A percentile compares a stretch with the other conserved stretches of the same genome.
Evolutionary conservation across 2,888 invertebrate species (phyloP).

Genomic region (Cantharis rufa): DNA sequence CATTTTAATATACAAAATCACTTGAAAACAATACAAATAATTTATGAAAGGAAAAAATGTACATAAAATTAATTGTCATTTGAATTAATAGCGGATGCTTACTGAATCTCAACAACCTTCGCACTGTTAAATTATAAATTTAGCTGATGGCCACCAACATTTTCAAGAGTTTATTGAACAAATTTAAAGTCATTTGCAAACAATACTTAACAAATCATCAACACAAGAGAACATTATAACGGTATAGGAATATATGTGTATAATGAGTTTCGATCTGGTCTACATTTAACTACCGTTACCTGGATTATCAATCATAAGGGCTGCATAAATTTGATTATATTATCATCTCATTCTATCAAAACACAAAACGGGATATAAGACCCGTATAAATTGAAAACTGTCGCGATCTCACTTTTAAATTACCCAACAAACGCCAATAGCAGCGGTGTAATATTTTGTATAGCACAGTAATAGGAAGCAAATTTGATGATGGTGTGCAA

Average conservation of each 20-base stretch:
- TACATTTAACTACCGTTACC: slow-evolving; percentile 36
- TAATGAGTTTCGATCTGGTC: slow-evolving; percentile 31
- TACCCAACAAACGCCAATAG: background rate
- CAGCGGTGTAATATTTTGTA: background rate
- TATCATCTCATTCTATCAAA: slow-evolving; percentile 25
- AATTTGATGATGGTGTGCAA: background rate
- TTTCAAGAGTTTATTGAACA: slow-evolving; percentile 24
- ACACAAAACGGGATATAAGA: slow-evolving; percentile 26
- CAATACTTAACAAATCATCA: slow-evolving; percentile 35
- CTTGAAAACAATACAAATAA: background rate
- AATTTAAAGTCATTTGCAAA: slow-evolving; percentile 33
- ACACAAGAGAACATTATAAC: slow-evolving; percentile 30
- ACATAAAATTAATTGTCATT: background rate
- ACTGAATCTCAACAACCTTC: background rate
- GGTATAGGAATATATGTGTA: slow-evolving; percentile 26
- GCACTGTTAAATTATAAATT: slow-evolving; percentile 5
- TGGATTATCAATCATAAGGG: slow-evolving; percentile 31
- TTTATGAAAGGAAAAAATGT: background rate
- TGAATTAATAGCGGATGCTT: background rate
- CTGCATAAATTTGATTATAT: slow-evolving; percentile 27
- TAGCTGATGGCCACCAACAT: slow-evolving; percentile 7
- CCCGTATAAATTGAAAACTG: slow-evolving; percentile 20
- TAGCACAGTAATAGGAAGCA: background rate
- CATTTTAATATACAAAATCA: background rate
- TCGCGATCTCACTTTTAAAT: slow-evolving; percentile 14